A percentile compares a stretch with the other conserved stretches of the same genome.
phyloP scores from a whole-genome alignment of 92 coral and sea anemone genomes.

The Anthopleura xanthogrammica region DNA sequence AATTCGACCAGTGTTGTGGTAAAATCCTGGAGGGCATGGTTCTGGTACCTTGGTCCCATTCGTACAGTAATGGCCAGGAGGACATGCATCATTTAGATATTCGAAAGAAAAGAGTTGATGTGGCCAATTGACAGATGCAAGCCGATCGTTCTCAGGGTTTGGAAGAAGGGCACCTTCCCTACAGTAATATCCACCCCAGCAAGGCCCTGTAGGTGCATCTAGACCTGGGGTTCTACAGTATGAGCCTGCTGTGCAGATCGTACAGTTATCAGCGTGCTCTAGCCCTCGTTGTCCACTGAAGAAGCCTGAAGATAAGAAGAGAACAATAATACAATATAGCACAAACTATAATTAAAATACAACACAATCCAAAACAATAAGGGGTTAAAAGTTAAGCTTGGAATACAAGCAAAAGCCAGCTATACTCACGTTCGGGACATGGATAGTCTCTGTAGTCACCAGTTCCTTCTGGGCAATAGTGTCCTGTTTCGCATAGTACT shows the following conservation, averaged over 20 bases:
- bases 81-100: conserved; percentile 91
- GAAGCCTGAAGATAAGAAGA: conserved; percentile 53
- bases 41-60: conserved; percentile 78
- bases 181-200: conserved; percentile 91
- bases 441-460: conserved; percentile 78
- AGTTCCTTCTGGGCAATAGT: conserved; percentile 80
- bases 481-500: conserved; percentile 72
- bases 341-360: too few species aligned
- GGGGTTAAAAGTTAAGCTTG: too few species aligned
- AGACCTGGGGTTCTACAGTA: conserved; percentile 85
- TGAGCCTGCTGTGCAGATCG: conserved; percentile 74
- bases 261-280: conserved; percentile 70
- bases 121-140: conserved; percentile 41
- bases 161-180: conserved; percentile 76
- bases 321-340: too few species aligned
- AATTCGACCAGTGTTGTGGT: conserved; percentile 86
- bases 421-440: conserved; percentile 87
- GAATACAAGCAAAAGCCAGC: not conserved
- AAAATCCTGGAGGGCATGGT: conserved; percentile 90
- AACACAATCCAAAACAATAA: not conserved
- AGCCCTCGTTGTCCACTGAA: conserved; percentile 73
- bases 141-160: conserved; percentile 72
- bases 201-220: conserved; percentile 68
- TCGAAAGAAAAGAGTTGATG: conserved; percentile 58
- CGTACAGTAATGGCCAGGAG: conserved; percentile 90